Evolutionary conservation across 2,888 invertebrate genomes (phyloP).

Genomic region (Mythimna albipuncta): DNA sequence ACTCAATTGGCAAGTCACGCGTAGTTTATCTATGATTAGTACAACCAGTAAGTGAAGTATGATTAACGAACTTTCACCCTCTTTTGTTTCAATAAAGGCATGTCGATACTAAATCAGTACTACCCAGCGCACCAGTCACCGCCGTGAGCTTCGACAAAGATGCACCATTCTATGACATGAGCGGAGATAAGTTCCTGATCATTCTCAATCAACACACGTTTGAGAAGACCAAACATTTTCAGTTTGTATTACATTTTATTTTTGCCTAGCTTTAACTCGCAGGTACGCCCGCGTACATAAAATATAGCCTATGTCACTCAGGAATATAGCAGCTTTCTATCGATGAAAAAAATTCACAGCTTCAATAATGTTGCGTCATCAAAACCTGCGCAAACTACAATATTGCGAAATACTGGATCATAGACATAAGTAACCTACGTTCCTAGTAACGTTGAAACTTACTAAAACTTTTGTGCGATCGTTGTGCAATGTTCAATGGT

Average conservation of each 20-base stretch:
- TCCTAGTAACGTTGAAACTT: too few species aligned
- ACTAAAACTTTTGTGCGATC: neutral
- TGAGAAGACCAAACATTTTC: slow-evolving; percentile 16
- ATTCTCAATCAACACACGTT: slow-evolving; percentile 27
- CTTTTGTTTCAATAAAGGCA: neutral
- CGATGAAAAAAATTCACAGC: too few species aligned
- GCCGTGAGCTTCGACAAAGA: slow-evolving; percentile 12
- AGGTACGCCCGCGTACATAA: too few species aligned
- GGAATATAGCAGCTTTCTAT: too few species aligned
- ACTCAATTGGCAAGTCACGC: neutral
- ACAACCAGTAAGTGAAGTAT: neutral
- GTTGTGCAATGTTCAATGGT: neutral
- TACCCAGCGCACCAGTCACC: neutral
- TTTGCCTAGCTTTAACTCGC: too few species aligned
- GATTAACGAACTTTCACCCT: neutral
- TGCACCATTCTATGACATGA: slow-evolving; percentile 18
- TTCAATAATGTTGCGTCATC: neutral
- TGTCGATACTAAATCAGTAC: neutral
- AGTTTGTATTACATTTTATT: slow-evolving; percentile 17
- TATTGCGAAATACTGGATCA: neutral
- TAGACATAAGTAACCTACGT: neutral
- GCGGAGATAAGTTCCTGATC: slow-evolving; percentile 25
- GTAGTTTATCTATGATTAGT: neutral
- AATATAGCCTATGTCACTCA: too few species aligned
- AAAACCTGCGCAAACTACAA: neutral